These are phyloP conservation scores for Miichthys miiuy DNA, from an alignment of 2,797 vertebrate species.

Conservation along the genomic window DNA sequence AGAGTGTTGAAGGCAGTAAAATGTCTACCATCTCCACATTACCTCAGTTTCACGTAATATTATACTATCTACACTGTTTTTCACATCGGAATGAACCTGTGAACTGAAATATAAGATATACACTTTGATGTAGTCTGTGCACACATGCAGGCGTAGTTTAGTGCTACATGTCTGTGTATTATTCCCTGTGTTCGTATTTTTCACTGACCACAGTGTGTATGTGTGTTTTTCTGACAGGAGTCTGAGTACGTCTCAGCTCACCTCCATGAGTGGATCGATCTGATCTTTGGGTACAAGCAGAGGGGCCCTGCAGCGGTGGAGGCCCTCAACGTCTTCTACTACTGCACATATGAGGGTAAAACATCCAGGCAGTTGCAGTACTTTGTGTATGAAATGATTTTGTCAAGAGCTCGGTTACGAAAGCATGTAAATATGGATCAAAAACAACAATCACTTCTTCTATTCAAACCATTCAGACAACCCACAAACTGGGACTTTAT, in stretches of 20 bases:
- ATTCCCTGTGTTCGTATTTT: neutral
- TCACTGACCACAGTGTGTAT: neutral
- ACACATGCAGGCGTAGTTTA: neutral
- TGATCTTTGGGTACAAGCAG: slow-evolving; percentile 98
- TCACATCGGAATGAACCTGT: neutral
- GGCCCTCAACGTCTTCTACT: slow-evolving; percentile 97
- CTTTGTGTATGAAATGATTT: neutral
- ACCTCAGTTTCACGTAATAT: neutral
- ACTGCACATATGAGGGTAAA: slow-evolving; percentile 88
- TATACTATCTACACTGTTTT: neutral
- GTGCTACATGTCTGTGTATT: neutral
- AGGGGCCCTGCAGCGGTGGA: slow-evolving; percentile 93
- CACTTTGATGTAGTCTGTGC: too few species aligned
- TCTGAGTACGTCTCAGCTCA: slow-evolving; percentile 94
- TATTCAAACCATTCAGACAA: neutral
- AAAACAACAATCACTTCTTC: neutral
- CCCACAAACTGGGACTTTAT: neutral
- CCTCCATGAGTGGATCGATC: slow-evolving; percentile 97
- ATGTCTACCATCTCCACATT: too few species aligned
- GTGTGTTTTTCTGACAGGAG: slow-evolving; percentile 84
- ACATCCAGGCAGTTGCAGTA: neutral
- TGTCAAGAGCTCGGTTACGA: neutral
- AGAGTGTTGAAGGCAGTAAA: too few species aligned
- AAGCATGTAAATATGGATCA: neutral
- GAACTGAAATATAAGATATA: too few species aligned